Evolutionary conservation across 2,888 invertebrate genomes (phyloP), one percentile per base, ranked within the genome.

Genomic region (Caenorhabditis sp.): DNA sequence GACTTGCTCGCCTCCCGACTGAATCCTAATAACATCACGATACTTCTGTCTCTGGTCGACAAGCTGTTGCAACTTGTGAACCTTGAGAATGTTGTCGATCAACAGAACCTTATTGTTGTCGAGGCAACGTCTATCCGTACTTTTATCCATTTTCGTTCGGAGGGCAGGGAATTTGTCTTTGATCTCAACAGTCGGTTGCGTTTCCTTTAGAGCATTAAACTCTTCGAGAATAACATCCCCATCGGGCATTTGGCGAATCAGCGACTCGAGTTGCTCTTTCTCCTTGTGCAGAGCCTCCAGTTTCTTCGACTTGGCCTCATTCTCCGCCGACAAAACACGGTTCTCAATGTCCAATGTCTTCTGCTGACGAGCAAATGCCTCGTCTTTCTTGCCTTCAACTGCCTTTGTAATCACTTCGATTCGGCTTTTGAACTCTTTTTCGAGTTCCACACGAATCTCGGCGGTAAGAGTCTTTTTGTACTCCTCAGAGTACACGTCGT

Each of bases 371-470:
- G 78, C 76, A 17, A 87, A 66, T 8, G 81, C 80, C 13, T 83
- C 84, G 22, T 84, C 82, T 37, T 84, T 83, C 61, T 85, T 84
- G 56, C 82, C 79, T 52, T 85, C 85, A 4, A 87, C 63, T 3
- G 85, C 86, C 32, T 85, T 82, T 1, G 86, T 66, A 11, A 87
- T 77, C 22, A 85, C 62, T 26, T 83, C 83, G 53, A 79, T 85
- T 17, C 83, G 78, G 6, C 76, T 70, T 63, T 83, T 83, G 71
- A 78, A 83, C 55, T 83, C 83, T 39, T 80, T 83, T 41, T 83
- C 83, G 2, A 83, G 65, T 15, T 78, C 78, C 0, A 52, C 27
- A 20, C 82, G 62, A 39, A 80, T 77, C 17, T 83, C 82, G 7
- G 74, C 53, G 13, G 68, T 66, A 45, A 80, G 41, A 0, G 52